Evolutionary conservation across 1,140 invertebrate genomes (phyloP).

Genomic region (Leptoteleia sp.): DNA sequence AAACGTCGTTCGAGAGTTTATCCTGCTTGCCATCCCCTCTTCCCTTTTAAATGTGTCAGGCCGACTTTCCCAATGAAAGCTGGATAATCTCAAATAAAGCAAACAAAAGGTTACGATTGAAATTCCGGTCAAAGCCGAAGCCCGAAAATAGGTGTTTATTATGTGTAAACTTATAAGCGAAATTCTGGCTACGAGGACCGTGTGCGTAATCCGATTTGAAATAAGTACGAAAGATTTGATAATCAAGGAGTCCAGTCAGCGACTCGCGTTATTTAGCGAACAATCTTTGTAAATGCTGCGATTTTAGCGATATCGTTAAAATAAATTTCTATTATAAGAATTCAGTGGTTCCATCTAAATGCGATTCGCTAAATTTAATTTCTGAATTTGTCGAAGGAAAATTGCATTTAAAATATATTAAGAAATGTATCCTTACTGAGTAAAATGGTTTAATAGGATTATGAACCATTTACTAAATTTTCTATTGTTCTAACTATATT

Average conservation of each 20-base stretch:
- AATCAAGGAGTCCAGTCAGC: too few species aligned
- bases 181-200: background rate
- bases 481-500: too few species aligned
- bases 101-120: constrained; percentile 38
- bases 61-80: constrained; percentile 33
- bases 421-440: too few species aligned
- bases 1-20: constrained; percentile 40
- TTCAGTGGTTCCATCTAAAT: too few species aligned
- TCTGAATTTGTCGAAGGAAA: too few species aligned
- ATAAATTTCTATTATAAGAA: too few species aligned
- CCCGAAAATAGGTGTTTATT: constrained; percentile 15
- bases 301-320: too few species aligned
- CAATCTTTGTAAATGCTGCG: background rate
- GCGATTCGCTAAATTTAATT: too few species aligned
- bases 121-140: constrained; percentile 15
- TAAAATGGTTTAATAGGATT: too few species aligned
- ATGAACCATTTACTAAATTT: too few species aligned
- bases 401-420: too few species aligned
- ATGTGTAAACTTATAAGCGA: constrained; percentile 24
- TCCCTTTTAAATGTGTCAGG: constrained; percentile 41
- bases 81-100: constrained; percentile 40
- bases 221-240: background rate
- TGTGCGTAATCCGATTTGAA: background rate
- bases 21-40: constrained; percentile 21
- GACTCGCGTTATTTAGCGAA: background rate